These are phyloP conservation scores for Pristionchus arcanus DNA, from an alignment of 2,888 invertebrate species.

Conservation along the genomic window DNA sequence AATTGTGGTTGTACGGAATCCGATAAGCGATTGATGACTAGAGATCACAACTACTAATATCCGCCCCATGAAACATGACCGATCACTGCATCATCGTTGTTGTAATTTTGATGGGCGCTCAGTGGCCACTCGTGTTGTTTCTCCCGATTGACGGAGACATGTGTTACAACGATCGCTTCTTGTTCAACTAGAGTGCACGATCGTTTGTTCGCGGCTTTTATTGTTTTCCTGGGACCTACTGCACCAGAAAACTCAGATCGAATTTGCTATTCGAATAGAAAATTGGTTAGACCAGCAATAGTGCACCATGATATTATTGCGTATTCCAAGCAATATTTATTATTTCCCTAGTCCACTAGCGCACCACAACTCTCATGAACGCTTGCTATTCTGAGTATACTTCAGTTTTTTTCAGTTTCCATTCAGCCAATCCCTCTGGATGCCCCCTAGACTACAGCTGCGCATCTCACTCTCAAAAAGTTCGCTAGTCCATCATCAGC, in stretches of 20 bases:
- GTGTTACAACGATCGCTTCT: not conserved
- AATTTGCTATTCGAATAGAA: no score
- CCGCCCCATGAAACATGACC: not conserved
- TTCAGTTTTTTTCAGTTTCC: not conserved
- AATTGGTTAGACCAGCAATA: no score
- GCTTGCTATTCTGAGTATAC: no score
- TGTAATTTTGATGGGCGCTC: constrained; percentile 20
- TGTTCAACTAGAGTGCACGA: not conserved
- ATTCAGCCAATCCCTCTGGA: not conserved
- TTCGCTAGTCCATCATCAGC: no score
- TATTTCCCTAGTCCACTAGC: no score
- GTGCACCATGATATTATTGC: no score
- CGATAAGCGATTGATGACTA: not conserved
- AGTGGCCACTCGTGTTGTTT: not conserved
- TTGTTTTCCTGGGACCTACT: not conserved
- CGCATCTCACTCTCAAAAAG: not conserved
- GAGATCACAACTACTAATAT: not conserved
- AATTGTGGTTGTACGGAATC: not conserved
- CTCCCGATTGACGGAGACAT: not conserved
- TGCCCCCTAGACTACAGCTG: not conserved
- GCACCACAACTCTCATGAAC: no score
- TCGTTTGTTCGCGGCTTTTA: not conserved
- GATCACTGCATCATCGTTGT: not conserved
- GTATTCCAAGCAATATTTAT: no score
- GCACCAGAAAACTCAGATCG: no score